Evolutionary conservation across 1,140 invertebrate genomes (phyloP).

Genomic region (Leptinotarsa texana): DNA sequence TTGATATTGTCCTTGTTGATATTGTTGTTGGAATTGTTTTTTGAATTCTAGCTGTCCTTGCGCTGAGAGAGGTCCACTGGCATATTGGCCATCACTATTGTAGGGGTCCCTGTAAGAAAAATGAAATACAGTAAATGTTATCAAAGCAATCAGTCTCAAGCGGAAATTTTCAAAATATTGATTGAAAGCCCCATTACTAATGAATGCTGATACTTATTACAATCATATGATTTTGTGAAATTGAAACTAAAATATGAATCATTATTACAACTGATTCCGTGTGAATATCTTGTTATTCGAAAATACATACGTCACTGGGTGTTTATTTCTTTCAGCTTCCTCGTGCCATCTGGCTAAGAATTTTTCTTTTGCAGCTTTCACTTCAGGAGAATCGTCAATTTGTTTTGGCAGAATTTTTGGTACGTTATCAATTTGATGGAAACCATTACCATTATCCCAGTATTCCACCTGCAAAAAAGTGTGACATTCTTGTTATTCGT

Average conservation of each 20-base stretch:
- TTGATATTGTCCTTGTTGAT: neutral
- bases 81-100: slow-evolving; percentile 41
- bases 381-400: slow-evolving; percentile 63
- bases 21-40: slow-evolving; percentile 32
- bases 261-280: no score
- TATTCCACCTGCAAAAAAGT: slow-evolving; percentile 59
- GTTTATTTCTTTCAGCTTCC: slow-evolving; percentile 59
- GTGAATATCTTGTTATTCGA: no score
- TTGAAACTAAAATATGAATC: no score
- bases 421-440: slow-evolving; percentile 70
- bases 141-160: neutral
- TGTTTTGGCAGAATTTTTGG: slow-evolving; percentile 63
- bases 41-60: slow-evolving; percentile 38
- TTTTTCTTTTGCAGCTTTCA: slow-evolving; percentile 64
- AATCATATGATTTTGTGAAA: no score
- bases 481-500: no score
- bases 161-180: no score
- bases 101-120: slow-evolving; percentile 39
- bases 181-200: no score
- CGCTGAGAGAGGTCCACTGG: slow-evolving; percentile 37
- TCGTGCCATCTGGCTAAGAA: slow-evolving; percentile 66
- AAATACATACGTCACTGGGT: slow-evolving; percentile 45
- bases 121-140: neutral
- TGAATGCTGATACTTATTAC: no score
- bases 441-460: slow-evolving; percentile 66